Evolutionary conservation across 2,888 invertebrate genomes (phyloP), one percentile per base, ranked within the genome.

Genomic region (Melanargia galathea): DNA sequence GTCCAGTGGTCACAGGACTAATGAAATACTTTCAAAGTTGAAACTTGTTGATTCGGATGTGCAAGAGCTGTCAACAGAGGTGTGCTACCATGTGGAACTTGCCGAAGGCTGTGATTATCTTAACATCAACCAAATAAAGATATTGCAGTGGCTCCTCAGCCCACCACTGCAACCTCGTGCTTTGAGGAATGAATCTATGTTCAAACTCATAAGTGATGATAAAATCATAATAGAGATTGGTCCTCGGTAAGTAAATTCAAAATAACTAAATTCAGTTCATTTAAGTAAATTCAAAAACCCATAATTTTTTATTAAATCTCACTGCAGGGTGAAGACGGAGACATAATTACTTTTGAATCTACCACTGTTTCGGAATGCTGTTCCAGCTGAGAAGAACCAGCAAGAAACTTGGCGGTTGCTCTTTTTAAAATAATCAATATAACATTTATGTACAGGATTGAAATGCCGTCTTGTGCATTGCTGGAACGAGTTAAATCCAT

Each of bases 161-260:
- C 94, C 95, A 43, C 95, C 95, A 0, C 93, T 96, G 52, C 87
- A 93, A 65, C 92, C 93, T 0, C 84, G 93, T 57, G 92, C 92
- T 26, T 81, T 96, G 51, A 92, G 87, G 54, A 88, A 92, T 74
- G 84, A 89, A 67, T 92, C 93, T 38, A 78, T 84, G 13, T 92
- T 94, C 68, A 87, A 86, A 58, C 76, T 82, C 68, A 75, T 85
- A 30, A 75, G 79, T 49, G 75, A 79, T 40, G 82, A 86, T 62
- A 82, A 90, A 66, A 80, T 87, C 30, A 69, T 97, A 6, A 93
- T 98, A 74, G 98, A 98, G 93, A 96, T 97, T 80, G 98, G 98
- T 26, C 98, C 98, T 38, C 94, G 96, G 96, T 95, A 88, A 74
- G 63, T 60, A 46, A n/a, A n/a, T n/a, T n/a, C n/a, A n/a, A n/a